Conservation (phyloP, 2,113 vertebrate species). For the Butorides virescens region DNA sequence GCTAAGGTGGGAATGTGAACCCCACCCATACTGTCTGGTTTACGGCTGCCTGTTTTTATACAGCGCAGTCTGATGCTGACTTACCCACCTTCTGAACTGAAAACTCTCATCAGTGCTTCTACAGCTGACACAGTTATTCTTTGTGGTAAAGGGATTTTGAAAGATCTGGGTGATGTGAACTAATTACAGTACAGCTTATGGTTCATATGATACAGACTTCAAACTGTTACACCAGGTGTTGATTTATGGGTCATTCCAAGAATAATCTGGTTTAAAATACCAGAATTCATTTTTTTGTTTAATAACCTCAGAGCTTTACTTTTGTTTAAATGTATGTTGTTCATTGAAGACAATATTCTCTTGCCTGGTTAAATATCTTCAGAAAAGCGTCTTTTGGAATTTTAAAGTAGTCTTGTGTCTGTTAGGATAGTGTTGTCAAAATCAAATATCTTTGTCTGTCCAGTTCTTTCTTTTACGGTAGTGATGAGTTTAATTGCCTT, state of each 20-base stretch:
- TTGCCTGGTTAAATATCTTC: background rate
- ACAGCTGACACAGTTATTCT: background rate
- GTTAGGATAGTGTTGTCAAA: background rate
- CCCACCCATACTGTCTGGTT: background rate
- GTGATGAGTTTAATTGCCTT: background rate
- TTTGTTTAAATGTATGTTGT: background rate
- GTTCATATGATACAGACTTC: background rate
- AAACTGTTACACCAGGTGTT: background rate
- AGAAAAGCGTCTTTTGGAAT: background rate
- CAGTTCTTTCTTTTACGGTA: background rate
- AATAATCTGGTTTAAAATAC: background rate
- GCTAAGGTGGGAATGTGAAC: background rate
- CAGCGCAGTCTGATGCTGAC: background rate
- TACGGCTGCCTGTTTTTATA: background rate
- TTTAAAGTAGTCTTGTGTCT: background rate
- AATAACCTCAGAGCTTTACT: background rate
- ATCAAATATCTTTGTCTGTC: background rate
- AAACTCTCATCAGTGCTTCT: background rate
- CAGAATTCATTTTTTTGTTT: background rate
- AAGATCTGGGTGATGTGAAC: background rate
- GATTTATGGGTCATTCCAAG: background rate
- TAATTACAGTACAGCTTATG: background rate
- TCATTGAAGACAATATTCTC: background rate
- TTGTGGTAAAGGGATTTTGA: constrained; percentile 7
- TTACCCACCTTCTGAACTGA: background rate